Conservation (phyloP, 2,888 invertebrate species). For the Scaptomyza polygonia region DNA sequence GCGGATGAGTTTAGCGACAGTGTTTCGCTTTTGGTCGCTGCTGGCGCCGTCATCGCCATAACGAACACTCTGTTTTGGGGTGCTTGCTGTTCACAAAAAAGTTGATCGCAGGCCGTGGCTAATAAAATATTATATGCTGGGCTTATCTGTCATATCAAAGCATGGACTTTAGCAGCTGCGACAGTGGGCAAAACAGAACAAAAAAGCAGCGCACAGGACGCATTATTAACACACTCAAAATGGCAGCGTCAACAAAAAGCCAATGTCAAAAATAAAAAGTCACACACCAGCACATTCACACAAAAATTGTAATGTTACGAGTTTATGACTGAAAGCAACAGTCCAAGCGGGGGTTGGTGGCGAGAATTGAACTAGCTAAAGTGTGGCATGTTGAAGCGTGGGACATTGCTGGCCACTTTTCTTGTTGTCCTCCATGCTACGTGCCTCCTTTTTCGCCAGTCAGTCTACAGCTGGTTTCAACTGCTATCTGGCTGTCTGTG, state of each 20-base stretch:
- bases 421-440: not conserved
- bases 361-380: not conserved
- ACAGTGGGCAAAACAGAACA: conserved; percentile 45
- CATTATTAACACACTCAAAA: conserved; percentile 73
- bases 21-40: conserved; percentile 50
- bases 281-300: conserved; percentile 36
- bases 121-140: conserved; percentile 78
- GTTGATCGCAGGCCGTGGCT: conserved; percentile 53
- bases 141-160: conserved; percentile 73
- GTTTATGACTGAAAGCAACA: conserved; percentile 72
- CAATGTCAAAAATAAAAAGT: conserved; percentile 68
- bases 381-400: not conserved
- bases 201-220: conserved; percentile 47
- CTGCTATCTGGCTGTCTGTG: conserved; percentile 35
- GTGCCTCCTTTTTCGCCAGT: not conserved
- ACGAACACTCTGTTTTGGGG: conserved; percentile 50
- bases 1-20: conserved; percentile 54
- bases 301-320: conserved; percentile 62
- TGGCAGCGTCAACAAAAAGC: conserved; percentile 60
- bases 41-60: conserved; percentile 62
- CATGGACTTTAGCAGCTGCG: conserved; percentile 67
- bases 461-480: conserved; percentile 24
- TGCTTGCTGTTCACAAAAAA: conserved; percentile 9
- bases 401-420: conserved; percentile 23
- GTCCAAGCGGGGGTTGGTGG: conserved; percentile 34